Evolutionary conservation across 1,140 invertebrate species (phyloP).

Genomic region (Drosophila azteca): DNA sequence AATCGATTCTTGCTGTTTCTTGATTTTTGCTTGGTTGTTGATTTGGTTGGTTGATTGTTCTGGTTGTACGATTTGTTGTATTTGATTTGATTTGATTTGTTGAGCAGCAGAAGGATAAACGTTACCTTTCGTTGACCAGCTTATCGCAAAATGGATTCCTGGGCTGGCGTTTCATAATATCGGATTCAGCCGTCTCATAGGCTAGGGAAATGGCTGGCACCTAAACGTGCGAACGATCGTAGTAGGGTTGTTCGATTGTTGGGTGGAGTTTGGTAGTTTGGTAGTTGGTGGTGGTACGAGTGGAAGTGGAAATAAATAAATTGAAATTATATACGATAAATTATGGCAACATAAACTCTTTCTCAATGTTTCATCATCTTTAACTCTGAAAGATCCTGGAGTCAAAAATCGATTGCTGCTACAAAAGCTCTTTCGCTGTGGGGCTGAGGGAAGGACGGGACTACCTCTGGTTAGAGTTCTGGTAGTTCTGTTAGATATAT

Average conservation of each 20-base stretch:
- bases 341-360: conserved; percentile 60
- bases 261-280: conserved; percentile 25
- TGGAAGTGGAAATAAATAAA: conserved; percentile 58
- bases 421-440: conserved; percentile 9
- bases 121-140: conserved; percentile 99
- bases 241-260: conserved; percentile 17
- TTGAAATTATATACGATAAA: conserved; percentile 77
- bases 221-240: conserved; percentile 85
- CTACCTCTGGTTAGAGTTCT: conserved; percentile 4
- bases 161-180: conserved; percentile 99
- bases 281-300: conserved; percentile 42
- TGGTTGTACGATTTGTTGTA: conserved; percentile 18
- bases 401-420: conserved; percentile 1
- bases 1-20: conserved; percentile 40
- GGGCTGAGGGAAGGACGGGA: conserved; percentile 19
- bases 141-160: conserved; percentile 98
- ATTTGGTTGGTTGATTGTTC: conserved; percentile 37
- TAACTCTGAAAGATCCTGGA: conserved; percentile 11
- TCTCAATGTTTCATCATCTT: conserved; percentile 15
- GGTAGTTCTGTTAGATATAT: conserved; percentile 5
- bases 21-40: conserved; percentile 36
- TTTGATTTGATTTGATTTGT: conserved; percentile 29
- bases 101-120: conserved; percentile 70
- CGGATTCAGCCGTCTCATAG: conserved; percentile 99
- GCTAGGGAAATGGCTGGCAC: conserved; percentile 99